These are phyloP conservation scores for Crax fasciolata DNA, from an alignment of 2,797 vertebrate species.

Conservation along the genomic window DNA sequence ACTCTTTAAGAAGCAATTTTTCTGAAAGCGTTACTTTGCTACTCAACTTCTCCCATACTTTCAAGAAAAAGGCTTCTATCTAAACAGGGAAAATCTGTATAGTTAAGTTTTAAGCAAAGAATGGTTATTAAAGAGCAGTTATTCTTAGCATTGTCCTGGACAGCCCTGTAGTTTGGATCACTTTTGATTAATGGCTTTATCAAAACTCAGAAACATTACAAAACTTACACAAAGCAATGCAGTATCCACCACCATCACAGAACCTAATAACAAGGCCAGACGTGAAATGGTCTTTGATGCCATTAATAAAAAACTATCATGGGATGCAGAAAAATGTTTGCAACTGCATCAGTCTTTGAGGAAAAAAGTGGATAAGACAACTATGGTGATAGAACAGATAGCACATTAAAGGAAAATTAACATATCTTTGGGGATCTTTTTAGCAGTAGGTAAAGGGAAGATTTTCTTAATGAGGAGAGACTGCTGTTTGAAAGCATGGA, in stretches of 20 bases:
- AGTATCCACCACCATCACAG: neutral
- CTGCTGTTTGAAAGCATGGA: neutral
- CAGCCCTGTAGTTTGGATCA: conserved; percentile 4
- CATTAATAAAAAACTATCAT: conserved; percentile 39
- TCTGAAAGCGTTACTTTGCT: neutral
- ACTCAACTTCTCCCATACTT: neutral
- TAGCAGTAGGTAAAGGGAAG: neutral
- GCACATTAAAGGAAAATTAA: conserved; percentile 44
- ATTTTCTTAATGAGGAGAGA: neutral
- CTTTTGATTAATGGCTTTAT: conserved; percentile 55
- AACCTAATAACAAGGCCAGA: conserved; percentile 37
- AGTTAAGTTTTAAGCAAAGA: neutral
- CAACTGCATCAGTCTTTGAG: conserved; percentile 25
- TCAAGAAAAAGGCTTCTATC: neutral
- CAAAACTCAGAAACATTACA: conserved; percentile 33
- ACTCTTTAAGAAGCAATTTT: neutral
- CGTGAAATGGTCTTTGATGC: conserved; percentile 38
- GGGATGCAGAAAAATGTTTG: conserved; percentile 20
- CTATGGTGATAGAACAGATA: conserved; percentile 24
- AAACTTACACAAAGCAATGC: conserved; percentile 36
- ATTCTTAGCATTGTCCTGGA: neutral
- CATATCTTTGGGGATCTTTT: conserved; percentile 30
- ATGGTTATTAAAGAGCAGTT: neutral
- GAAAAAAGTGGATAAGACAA: conserved; percentile 14
- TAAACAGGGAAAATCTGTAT: neutral